phyloP scores from a whole-genome alignment of 2,113 vertebrate species.

The Oreochromis niloticus region DNA sequence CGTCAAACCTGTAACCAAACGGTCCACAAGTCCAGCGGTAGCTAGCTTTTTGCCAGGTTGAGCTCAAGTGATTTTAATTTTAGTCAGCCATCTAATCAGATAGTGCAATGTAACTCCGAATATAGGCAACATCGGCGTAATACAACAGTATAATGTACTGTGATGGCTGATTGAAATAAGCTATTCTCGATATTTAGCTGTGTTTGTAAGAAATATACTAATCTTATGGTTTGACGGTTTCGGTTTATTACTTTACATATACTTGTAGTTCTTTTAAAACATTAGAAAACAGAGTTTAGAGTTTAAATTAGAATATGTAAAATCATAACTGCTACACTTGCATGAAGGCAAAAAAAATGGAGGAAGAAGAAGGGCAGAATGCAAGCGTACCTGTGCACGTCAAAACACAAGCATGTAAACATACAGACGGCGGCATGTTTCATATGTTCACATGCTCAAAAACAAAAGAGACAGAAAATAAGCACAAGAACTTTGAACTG shows the following conservation, averaged over 20 bases:
- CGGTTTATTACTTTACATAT: background rate
- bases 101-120: background rate
- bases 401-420: background rate
- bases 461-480: background rate
- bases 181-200: background rate
- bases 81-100: background rate
- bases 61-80: background rate
- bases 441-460: background rate
- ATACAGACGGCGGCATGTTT: background rate
- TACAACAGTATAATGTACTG: background rate
- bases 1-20: background rate
- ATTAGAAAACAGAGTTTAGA: background rate
- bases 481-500: background rate
- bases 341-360: background rate
- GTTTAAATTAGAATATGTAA: background rate
- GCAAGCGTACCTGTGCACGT: background rate
- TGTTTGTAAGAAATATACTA: background rate
- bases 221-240: background rate
- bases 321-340: background rate
- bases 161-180: background rate
- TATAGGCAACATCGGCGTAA: background rate
- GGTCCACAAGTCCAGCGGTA: slow-evolving; percentile 10
- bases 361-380: background rate
- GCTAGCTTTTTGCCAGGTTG: slow-evolving; percentile 5
- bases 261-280: background rate